Base-by-base conservation (phyloP, 2,113 vertebrate genomes). In the Proteles cristata region DNA sequence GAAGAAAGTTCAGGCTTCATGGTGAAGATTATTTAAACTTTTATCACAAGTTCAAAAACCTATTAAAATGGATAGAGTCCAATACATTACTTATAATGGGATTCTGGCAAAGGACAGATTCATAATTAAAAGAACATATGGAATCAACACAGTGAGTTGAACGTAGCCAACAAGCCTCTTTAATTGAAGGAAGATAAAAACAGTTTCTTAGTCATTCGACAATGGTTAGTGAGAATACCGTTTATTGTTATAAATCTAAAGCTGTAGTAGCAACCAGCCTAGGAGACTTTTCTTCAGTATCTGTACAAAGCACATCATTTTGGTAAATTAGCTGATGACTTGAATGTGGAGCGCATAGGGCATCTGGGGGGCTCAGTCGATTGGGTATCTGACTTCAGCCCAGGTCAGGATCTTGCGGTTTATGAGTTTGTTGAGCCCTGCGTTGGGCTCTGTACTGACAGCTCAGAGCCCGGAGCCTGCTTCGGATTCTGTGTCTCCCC, bases 1-100 rank as follows among this genome's bases (percentile, higher is more conserved):
- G 93, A 55, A 61, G 35, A 21, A 48, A 86, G 45, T 50, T 61
- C 45, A 25, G 35, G 43, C 80, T 90, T 81, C 26, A 45, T 87
- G 65, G 61, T 83, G 77, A 87, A 87, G 69, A 95, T 92, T 58
- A 92, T 84, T 96, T 88, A 80, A 76, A 76, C 97, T 63, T 90
- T 93, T n/a, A 79, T 96, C 71, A 11, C 21, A 25, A 23, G 33
- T 89, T 97, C 76, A 81, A 50, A 90, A 65, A 35, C 76, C 69
- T 48, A 8, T 63, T 65, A 79, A 80, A 89, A 85, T 28, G 25
- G 35, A 43, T n/a, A 63, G 65, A 23, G 33, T 50, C 58, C n/a
- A 19, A 10, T 55, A 6, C 4, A 14, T 94, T 81, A 84, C 81
- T 97, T 81, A 61, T 33, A 26, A 69, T 16, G 21, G 48, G 11